These are phyloP conservation scores for Passerina amoena DNA, from an alignment of 2,113 vertebrate species.

Conservation along the genomic window DNA sequence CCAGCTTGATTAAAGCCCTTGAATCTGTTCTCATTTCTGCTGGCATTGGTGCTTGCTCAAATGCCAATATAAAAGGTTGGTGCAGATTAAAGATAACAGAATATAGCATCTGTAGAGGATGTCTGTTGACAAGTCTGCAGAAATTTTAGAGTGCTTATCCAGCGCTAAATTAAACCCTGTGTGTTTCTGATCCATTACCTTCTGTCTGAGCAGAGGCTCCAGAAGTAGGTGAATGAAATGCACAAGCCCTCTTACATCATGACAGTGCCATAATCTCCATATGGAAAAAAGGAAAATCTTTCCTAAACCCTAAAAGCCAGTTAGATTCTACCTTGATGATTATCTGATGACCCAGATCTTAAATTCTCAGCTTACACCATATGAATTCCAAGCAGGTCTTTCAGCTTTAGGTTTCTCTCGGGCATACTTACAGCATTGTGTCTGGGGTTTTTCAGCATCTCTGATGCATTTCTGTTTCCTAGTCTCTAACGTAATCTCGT, in stretches of 20 bases:
- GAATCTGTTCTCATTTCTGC: background rate
- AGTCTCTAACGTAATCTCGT: background rate
- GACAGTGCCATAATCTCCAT: conserved; percentile 41
- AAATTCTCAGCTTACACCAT: background rate
- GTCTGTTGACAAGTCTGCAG: background rate
- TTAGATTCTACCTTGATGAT: conserved; percentile 57
- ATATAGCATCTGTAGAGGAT: background rate
- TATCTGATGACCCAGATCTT: conserved; percentile 61
- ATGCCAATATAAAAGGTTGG: background rate
- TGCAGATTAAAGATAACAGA: background rate
- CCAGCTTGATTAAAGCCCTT: background rate
- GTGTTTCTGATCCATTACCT: conserved; percentile 25
- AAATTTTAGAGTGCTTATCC: background rate
- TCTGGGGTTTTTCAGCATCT: background rate
- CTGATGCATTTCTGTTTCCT: background rate
- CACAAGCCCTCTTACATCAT: background rate
- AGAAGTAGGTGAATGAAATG: conserved; percentile 39
- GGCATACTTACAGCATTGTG: background rate
- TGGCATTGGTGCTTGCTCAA: background rate
- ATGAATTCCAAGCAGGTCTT: conserved; percentile 32
- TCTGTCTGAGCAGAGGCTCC: conserved; percentile 39
- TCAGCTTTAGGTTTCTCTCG: conserved; percentile 5
- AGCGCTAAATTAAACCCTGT: background rate
- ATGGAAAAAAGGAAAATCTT: conserved; percentile 61
- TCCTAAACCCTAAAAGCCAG: conserved; percentile 56